Base-by-base conservation (phyloP, 2,113 vertebrate species). In the Okapia johnstoni region DNA sequence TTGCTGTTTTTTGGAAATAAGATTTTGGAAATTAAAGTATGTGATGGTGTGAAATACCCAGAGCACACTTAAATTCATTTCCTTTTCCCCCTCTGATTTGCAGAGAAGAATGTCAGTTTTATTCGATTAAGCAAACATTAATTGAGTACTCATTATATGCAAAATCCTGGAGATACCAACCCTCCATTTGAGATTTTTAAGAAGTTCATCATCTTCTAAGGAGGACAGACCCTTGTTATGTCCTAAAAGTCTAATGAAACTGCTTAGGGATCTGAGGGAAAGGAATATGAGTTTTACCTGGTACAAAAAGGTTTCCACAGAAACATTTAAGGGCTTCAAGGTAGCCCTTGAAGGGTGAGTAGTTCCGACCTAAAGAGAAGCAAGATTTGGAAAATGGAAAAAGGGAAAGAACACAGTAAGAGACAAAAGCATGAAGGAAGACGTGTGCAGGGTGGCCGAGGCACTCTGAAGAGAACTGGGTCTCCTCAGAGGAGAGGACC, bases 381-480 rank as follows among this genome's bases (percentile, higher is more conserved):
- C 6, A 50, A 63, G 57, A 23, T 52, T 63, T 33, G 9, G 58
- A 63, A 87, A 84, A 52, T 6, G 23, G 52, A 30, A 54, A 66
- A 13, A 2, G 3, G 8, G 14, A 60, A 48, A 61, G 28, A 50
- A n/a, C n/a, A 52, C 1, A 1, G 7, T 17, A 17, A 60, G 73
- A 60, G 26, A 19, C 2, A 54, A 50, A 43, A 55, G 57, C n/a
- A 52, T 14, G 48, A 28, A 3, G 16, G 23, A 50, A 58, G 61
- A 5, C n/a, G 0, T 10, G 16, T 1, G 10, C 7, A 23, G 8
- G 5, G 4, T 6, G 6, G 8, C 36, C 6, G 2, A 25, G 7
- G 33, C 3, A 7, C 16, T 9, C 19, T 28, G 23, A 1, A 0
- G 23, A n/a, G 23, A 60, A 16, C 9, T 9, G 9, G 13, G 55